Percentiles rank a stretch among this genome's conserved stretches.
Conservation (phyloP, 2,113 vertebrate genomes). For the Bos indicus region DNA sequence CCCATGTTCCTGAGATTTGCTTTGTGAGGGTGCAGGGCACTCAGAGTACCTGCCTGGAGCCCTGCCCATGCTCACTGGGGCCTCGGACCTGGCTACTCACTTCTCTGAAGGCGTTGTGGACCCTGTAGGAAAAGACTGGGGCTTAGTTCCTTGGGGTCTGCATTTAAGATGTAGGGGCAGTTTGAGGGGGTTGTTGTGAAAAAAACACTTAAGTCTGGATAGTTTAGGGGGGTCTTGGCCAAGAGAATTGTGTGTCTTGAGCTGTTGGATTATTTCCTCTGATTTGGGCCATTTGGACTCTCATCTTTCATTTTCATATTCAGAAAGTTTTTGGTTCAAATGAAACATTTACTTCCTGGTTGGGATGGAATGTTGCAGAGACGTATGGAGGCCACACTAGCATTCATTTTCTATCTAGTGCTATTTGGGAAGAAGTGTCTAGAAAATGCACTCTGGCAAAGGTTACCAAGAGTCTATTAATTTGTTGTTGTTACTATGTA, state of each 20-base stretch:
- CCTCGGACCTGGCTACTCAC: accelerated
- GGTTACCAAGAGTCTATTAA: background rate
- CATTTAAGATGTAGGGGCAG: background rate
- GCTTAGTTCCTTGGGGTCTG: background rate
- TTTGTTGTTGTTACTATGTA: background rate
- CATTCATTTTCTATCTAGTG: background rate
- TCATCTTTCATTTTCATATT: background rate
- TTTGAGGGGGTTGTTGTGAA: background rate
- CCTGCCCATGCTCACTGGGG: background rate
- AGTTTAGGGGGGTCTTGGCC: background rate
- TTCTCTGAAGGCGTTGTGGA: background rate
- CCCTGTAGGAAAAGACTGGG: background rate
- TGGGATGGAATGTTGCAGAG: too few relatives aligned
- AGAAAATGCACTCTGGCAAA: background rate
- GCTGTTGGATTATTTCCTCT: background rate
- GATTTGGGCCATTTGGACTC: background rate
- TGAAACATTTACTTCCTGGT: background rate
- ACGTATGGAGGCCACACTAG: accelerated
- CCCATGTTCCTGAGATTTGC: background rate
- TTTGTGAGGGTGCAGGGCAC: background rate
- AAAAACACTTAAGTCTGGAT: background rate
- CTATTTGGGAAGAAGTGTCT: background rate
- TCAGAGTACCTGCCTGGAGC: too few relatives aligned
- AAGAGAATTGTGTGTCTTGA: background rate
- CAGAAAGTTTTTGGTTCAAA: background rate